A percentile compares a stretch with the other conserved stretches of the same genome.
Conservation (phyloP, 2,797 vertebrate genomes). For the Allenopithecus nigroviridis region DNA sequence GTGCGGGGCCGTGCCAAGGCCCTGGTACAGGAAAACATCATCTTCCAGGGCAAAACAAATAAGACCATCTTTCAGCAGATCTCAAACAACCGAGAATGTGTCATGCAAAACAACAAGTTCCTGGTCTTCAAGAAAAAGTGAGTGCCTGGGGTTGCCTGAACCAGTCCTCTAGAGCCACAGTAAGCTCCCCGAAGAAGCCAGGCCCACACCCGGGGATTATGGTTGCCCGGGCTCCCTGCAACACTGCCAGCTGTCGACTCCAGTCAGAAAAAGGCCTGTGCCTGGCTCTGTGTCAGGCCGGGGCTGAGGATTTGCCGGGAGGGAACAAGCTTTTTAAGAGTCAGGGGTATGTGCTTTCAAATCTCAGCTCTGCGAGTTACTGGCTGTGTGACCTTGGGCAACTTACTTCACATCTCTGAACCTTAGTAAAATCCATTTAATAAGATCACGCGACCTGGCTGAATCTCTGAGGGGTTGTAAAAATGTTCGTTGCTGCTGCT, state of each 20-base stretch:
- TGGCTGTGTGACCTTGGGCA: background rate
- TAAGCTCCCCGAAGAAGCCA: background rate
- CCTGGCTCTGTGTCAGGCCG: background rate
- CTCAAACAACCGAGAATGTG: constrained; percentile 86
- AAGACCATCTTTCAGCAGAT: constrained; percentile 88
- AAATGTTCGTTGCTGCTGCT: background rate
- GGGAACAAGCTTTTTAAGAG: background rate
- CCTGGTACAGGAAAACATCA: constrained; percentile 90
- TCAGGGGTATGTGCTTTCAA: background rate
- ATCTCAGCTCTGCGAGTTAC: background rate
- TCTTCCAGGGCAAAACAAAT: constrained; percentile 91
- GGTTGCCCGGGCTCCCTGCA: background rate
- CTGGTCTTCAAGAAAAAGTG: constrained; percentile 88
- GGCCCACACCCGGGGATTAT: background rate
- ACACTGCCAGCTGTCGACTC: background rate
- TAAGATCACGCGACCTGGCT: background rate
- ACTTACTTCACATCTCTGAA: background rate
- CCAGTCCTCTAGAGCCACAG: background rate
- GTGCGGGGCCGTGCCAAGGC: constrained; percentile 90
- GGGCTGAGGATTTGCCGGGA: background rate
- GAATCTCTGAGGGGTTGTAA: background rate
- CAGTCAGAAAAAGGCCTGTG: background rate
- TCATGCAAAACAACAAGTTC: constrained; percentile 90
- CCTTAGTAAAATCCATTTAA: background rate
- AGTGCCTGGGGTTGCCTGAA: background rate